These are phyloP conservation scores for Amphiprion ocellaris DNA, from an alignment of 2,113 vertebrate species.

Conservation along the genomic window DNA sequence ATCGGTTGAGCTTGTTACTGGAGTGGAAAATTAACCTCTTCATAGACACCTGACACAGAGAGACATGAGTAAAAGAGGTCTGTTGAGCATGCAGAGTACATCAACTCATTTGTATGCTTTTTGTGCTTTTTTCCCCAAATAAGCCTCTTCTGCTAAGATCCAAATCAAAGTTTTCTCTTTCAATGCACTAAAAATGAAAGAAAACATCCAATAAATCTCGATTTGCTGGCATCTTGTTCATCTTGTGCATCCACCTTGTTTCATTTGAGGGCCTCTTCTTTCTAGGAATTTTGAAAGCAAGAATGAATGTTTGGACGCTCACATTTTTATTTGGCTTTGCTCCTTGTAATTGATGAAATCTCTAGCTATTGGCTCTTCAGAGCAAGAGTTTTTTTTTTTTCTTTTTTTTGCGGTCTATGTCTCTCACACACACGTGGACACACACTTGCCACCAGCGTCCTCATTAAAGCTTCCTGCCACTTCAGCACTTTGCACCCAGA, in stretches of 20 bases:
- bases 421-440: constrained; percentile 25
- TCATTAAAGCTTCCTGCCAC: constrained; percentile 67
- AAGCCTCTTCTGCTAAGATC: not conserved
- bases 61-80: constrained; percentile 3
- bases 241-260: too few relatives aligned
- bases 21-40: constrained; percentile 71
- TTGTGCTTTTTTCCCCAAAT: not conserved
- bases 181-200: too few relatives aligned
- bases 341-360: constrained; percentile 53
- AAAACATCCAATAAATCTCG: too few relatives aligned
- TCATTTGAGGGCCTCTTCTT: not conserved
- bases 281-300: constrained; percentile 14
- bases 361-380: constrained; percentile 39
- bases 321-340: not conserved
- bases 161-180: not conserved
- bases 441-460: constrained; percentile 57
- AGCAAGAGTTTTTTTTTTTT: not conserved
- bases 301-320: not conserved
- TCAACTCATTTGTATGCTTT: constrained; percentile 12
- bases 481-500: constrained; percentile 61
- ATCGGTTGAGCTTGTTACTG: constrained; percentile 54
- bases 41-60: constrained; percentile 44
- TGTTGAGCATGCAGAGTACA: not conserved
- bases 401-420: not conserved
- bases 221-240: constrained; percentile 15